Conservation (phyloP, 2,113 vertebrate species). For the Psophia crepitans region DNA sequence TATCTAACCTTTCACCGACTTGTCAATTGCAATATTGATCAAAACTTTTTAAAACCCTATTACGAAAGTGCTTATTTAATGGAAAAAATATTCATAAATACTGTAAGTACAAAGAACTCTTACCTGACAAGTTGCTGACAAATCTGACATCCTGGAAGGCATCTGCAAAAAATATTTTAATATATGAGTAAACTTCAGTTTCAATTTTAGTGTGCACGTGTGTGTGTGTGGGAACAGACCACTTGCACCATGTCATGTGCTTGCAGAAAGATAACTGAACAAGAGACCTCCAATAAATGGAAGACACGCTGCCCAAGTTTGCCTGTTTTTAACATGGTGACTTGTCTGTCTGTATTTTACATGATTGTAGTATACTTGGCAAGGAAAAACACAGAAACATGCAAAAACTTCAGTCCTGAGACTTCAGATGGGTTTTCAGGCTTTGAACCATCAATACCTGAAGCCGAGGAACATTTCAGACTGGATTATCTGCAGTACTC, state of each 20-base stretch:
- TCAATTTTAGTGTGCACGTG: background rate
- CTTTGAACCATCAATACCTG: background rate
- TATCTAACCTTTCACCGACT: background rate
- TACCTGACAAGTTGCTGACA: slow-evolving; percentile 98
- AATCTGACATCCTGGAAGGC: slow-evolving; percentile 99
- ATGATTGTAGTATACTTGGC: background rate
- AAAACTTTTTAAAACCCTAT: background rate
- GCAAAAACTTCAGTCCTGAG: background rate
- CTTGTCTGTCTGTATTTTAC: background rate
- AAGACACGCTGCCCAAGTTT: background rate
- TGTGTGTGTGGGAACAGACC: background rate
- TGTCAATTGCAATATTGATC: background rate
- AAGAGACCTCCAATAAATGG: background rate
- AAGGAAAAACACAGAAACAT: background rate
- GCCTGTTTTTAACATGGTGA: background rate
- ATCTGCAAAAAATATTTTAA: slow-evolving; percentile 78
- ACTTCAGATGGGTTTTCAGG: background rate
- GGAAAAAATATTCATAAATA: background rate
- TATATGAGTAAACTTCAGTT: background rate
- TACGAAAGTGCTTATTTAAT: background rate
- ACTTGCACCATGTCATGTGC: background rate
- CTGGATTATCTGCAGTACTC: background rate
- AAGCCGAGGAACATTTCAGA: background rate
- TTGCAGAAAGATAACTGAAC: background rate
- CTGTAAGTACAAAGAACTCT: slow-evolving; percentile 25